These are phyloP conservation scores for Isaurus tuberculatus DNA, from an alignment of 92 coral and sea anemone species.

Conservation along the genomic window DNA sequence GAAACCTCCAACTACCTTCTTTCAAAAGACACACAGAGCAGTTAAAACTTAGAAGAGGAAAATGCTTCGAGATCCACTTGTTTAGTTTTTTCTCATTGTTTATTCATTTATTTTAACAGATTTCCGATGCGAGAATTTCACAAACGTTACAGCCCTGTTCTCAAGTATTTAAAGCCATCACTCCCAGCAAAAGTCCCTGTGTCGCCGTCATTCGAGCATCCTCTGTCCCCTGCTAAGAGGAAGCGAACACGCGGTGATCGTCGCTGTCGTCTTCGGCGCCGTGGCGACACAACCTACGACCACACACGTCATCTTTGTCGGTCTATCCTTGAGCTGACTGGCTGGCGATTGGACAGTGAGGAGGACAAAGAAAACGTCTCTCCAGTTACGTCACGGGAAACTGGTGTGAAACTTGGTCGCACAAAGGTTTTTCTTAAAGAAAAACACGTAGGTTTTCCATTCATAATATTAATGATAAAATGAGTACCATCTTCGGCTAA, in stretches of 20 bases:
- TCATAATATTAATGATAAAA: not conserved
- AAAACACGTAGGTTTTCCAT: conserved; percentile 58
- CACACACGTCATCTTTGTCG: conserved; percentile 74
- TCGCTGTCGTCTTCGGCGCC: conserved; percentile 62
- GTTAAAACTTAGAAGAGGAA: no score
- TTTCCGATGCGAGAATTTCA: conserved; percentile 79
- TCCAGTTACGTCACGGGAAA: conserved; percentile 4
- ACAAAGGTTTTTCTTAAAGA: conserved; percentile 82
- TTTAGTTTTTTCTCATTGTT: not conserved
- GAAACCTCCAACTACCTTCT: no score
- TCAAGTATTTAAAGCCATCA: conserved; percentile 50
- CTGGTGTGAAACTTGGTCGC: conserved; percentile 70
- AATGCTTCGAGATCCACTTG: no score
- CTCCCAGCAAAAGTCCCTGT: conserved; percentile 1
- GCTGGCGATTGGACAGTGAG: conserved; percentile 36
- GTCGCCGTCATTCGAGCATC: conserved; percentile 36
- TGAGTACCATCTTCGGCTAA: not conserved
- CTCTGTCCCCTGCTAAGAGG: conserved; percentile 56
- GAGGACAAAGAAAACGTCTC: conserved; percentile 71
- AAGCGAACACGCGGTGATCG: conserved; percentile 68
- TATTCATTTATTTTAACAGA: conserved; percentile 29
- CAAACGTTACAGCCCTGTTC: conserved; percentile 74
- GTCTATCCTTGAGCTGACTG: conserved; percentile 68
- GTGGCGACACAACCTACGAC: conserved; percentile 76
- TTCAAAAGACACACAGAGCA: no score